phyloP scores from a whole-genome alignment of 2,113 vertebrate species.

The Hymenochirus boettgeri region DNA sequence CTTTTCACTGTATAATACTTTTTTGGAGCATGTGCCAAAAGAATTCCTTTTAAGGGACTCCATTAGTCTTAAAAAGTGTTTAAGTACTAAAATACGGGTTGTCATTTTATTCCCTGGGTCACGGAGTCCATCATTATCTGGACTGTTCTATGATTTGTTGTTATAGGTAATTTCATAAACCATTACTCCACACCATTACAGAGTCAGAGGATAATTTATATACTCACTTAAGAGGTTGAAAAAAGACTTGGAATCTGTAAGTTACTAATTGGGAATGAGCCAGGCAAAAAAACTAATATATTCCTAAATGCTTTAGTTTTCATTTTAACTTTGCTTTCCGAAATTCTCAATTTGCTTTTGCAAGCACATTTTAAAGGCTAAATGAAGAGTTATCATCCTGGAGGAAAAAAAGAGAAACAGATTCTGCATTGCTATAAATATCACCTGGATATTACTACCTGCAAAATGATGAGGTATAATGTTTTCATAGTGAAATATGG shows the following conservation, averaged over 20 bases:
- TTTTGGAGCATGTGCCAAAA: neutral
- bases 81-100: conserved; percentile 29
- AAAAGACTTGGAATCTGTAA: conserved; percentile 32
- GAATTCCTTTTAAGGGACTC: conserved; percentile 36
- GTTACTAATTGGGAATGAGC: conserved; percentile 16
- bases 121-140: conserved; percentile 45
- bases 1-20: conserved; percentile 10
- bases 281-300: conserved; percentile 27
- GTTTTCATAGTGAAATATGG: conserved; percentile 8
- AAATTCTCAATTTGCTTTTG: conserved; percentile 23
- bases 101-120: conserved; percentile 25
- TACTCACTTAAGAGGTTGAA: conserved; percentile 43
- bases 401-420: neutral
- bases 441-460: neutral
- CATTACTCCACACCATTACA: conserved; percentile 46
- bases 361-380: conserved; percentile 25
- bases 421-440: conserved; percentile 16
- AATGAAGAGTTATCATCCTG: conserved; percentile 7
- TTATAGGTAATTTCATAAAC: conserved; percentile 48
- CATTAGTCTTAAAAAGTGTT: conserved; percentile 33
- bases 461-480: conserved; percentile 3
- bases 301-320: conserved; percentile 23
- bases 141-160: conserved; percentile 47
- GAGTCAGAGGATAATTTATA: conserved; percentile 45
- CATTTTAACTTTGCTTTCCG: conserved; percentile 4